These are phyloP conservation scores for Colletes collaris DNA, from an alignment of 2,888 invertebrate species.

Conservation along the genomic window DNA sequence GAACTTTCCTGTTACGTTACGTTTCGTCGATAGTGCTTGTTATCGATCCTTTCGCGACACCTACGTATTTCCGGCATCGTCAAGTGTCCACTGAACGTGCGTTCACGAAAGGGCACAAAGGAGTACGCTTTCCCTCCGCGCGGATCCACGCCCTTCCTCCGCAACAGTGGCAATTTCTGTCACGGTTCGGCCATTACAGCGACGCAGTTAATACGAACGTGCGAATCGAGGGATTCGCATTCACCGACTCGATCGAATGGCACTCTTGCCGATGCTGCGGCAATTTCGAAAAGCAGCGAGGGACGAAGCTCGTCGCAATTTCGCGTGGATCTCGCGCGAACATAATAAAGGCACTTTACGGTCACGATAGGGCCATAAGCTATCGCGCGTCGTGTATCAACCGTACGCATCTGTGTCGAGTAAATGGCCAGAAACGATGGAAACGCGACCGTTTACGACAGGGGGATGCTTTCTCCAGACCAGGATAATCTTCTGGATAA, in stretches of 20 bases:
- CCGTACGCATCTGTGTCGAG: constrained; percentile 17
- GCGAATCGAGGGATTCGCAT: constrained; percentile 59
- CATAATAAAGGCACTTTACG: constrained; percentile 61
- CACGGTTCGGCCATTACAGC: constrained; percentile 23
- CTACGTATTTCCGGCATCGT: background rate
- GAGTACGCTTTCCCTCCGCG: background rate
- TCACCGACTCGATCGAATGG: constrained; percentile 46
- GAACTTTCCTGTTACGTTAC: background rate
- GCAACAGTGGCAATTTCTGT: constrained; percentile 32
- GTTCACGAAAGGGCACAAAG: constrained; percentile 8
- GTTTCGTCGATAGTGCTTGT: constrained; percentile 1
- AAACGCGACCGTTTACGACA: constrained; percentile 6
- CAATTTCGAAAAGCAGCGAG: constrained; percentile 55
- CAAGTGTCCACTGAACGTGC: background rate
- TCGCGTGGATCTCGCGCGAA: constrained; percentile 47
- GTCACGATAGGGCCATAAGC: constrained; percentile 29
- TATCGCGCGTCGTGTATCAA: constrained; percentile 24
- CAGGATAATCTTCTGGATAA: constrained; percentile 1
- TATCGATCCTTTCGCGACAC: background rate
- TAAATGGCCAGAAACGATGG: constrained; percentile 23
- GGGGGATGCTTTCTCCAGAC: background rate
- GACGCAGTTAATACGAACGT: constrained; percentile 43
- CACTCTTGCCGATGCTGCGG: constrained; percentile 30
- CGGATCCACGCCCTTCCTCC: constrained; percentile 2
- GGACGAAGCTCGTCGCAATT: constrained; percentile 52